A percentile compares a stretch with the other conserved stretches of the same genome.
These are phyloP conservation scores for Bostrychus sinensis DNA, from an alignment of 2,113 vertebrate genomes.

Conservation along the genomic window DNA sequence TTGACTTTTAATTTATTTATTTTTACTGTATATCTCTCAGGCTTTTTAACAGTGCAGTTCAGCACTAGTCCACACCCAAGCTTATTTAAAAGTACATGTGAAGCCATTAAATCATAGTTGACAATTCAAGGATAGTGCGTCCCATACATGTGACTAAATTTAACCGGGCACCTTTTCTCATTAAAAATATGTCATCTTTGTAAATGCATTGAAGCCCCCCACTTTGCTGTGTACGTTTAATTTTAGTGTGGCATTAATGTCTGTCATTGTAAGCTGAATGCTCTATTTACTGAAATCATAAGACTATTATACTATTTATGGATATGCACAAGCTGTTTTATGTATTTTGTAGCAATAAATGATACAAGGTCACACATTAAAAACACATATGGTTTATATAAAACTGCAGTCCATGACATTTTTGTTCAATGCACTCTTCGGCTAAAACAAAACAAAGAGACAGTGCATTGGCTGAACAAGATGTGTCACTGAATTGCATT, in stretches of 20 bases:
- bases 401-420: conserved; percentile 63
- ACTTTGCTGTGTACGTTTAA: conserved; percentile 28
- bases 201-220: conserved; percentile 31
- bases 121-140: conserved; percentile 31
- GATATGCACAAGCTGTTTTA: background rate
- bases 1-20: no score
- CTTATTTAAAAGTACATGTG: background rate
- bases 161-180: conserved; percentile 24
- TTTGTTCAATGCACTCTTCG: conserved; percentile 42
- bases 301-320: background rate
- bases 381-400: conserved; percentile 53
- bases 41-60: background rate
- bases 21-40: no score
- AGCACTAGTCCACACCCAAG: background rate
- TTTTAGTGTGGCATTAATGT: conserved; percentile 23
- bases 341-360: conserved; percentile 39
- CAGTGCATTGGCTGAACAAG: conserved; percentile 24
- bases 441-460: conserved; percentile 2
- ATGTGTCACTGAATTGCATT: conserved; percentile 22
- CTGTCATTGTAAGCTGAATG: conserved; percentile 12
- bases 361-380: conserved; percentile 52
- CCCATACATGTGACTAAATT: conserved; percentile 30
- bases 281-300: conserved; percentile 24
- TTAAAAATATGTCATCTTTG: conserved; percentile 26
- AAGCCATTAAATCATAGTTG: conserved; percentile 27